Percentiles rank a stretch among this genome's conserved stretches.
Evolutionary conservation across 2,113 vertebrate species (phyloP).

Genomic region (Albula goreensis): DNA sequence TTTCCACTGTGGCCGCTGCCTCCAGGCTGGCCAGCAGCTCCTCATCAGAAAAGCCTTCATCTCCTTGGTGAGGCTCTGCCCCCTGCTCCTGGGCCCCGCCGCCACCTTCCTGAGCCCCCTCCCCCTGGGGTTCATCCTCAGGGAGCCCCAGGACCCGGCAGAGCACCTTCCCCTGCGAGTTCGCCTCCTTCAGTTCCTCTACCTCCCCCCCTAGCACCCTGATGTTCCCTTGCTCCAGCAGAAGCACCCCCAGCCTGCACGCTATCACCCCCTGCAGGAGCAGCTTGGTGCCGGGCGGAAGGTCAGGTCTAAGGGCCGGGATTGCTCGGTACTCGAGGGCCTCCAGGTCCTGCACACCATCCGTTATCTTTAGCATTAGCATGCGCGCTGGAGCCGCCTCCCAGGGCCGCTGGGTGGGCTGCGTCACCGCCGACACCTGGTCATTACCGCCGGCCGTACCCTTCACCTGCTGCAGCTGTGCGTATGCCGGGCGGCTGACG

Average conservation of each 20-base stretch:
- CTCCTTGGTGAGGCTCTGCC: conserved; percentile 15
- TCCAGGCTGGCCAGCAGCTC: conserved; percentile 82
- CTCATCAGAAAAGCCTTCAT: conserved; percentile 75
- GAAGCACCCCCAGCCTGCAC: conserved; percentile 86
- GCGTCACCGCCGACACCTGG: conserved; percentile 79
- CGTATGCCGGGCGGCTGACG: conserved; percentile 87
- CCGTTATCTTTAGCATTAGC: conserved; percentile 90
- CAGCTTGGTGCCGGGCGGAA: conserved; percentile 84
- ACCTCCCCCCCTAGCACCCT: conserved; percentile 89
- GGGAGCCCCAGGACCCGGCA: conserved; percentile 78
- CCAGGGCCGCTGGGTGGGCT: conserved; percentile 80
- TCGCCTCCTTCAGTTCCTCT: conserved; percentile 77
- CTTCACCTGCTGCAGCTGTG: conserved; percentile 83
- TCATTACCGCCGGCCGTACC: conserved; percentile 84
- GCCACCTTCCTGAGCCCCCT: too few species aligned
- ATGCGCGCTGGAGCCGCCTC: conserved; percentile 84
- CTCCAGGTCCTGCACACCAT: conserved; percentile 86
- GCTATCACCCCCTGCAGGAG: conserved; percentile 79
- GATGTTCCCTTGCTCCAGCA: conserved; percentile 86
- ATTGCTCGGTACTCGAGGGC: conserved; percentile 89
- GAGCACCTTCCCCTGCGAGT: conserved; percentile 76
- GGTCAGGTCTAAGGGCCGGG: conserved; percentile 69
- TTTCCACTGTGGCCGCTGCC: conserved; percentile 57
- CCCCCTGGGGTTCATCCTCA: conserved; percentile 48
- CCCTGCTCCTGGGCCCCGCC: conserved; percentile 34